Evolutionary conservation across 2,888 invertebrate genomes (phyloP).

Genomic region (Meteorus cinctellus): DNA sequence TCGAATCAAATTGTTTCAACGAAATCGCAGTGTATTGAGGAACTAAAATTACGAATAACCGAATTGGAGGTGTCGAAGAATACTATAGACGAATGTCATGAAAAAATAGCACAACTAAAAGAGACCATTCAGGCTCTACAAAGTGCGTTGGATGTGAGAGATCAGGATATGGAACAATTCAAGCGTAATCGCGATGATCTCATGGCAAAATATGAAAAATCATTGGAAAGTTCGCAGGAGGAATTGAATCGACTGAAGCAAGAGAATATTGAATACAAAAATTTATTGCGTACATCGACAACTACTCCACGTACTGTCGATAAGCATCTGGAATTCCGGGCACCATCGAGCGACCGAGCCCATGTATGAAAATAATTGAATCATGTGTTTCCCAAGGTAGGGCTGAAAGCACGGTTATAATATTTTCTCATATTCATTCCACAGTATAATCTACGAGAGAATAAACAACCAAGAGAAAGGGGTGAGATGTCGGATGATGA

Average conservation of each 20-base stretch:
- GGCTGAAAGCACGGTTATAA: too few species aligned
- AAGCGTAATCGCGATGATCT: conserved; percentile 61
- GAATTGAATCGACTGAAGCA: conserved; percentile 59
- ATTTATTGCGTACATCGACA: conserved; percentile 55
- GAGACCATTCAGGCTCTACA: conserved; percentile 54
- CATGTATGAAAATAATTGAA: not conserved
- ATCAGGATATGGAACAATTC: conserved; percentile 62
- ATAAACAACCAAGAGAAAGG: conserved; percentile 37
- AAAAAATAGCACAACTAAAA: conserved; percentile 56
- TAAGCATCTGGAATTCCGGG: conserved; percentile 48
- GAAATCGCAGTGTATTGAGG: conserved; percentile 46
- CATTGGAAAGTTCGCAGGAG: conserved; percentile 58
- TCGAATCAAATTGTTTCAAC: conserved; percentile 49
- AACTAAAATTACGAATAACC: conserved; percentile 38
- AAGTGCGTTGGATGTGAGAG: conserved; percentile 52
- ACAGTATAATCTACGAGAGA: conserved; percentile 25
- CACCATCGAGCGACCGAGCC: conserved; percentile 37
- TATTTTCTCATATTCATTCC: not conserved
- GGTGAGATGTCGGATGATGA: conserved; percentile 57
- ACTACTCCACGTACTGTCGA: conserved; percentile 49
- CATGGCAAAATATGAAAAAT: conserved; percentile 59
- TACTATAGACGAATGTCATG: conserved; percentile 49
- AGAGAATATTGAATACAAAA: conserved; percentile 58
- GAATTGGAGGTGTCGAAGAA: conserved; percentile 32
- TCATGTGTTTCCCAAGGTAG: not conserved